Conservation (phyloP, 2,888 invertebrate species). For the Ectemnius continuus region DNA sequence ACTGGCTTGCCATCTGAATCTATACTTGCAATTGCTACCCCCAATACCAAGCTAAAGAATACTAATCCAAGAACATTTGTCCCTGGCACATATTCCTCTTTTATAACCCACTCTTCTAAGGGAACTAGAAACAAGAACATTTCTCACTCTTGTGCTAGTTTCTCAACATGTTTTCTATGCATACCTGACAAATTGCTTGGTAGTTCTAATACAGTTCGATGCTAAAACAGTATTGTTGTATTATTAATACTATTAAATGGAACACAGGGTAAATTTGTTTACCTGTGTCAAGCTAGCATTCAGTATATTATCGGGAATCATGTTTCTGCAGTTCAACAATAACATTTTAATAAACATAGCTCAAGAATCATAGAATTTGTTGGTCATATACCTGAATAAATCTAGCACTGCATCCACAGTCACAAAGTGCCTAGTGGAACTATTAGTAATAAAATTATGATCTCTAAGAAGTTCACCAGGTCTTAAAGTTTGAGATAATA, state of each 20-base stretch:
- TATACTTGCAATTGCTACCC: slow-evolving; percentile 93
- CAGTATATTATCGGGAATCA: slow-evolving; percentile 93
- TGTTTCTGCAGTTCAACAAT: slow-evolving; percentile 79
- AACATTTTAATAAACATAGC: not conserved
- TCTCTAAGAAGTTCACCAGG: slow-evolving; percentile 82
- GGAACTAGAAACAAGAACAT: slow-evolving; percentile 38
- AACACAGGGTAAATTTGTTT: slow-evolving; percentile 28
- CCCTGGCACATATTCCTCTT: slow-evolving; percentile 84
- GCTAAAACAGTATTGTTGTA: slow-evolving; percentile 73
- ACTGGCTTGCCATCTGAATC: slow-evolving; percentile 87
- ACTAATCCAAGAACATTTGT: slow-evolving; percentile 93
- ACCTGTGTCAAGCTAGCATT: slow-evolving; percentile 86
- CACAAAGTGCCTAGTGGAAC: slow-evolving; percentile 82
- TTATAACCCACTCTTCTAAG: slow-evolving; percentile 82
- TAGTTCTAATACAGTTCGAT: slow-evolving; percentile 80
- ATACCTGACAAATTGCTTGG: slow-evolving; percentile 73
- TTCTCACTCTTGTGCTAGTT: not conserved
- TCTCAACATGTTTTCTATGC: not conserved
- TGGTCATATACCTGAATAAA: slow-evolving; percentile 84
- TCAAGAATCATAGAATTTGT: not conserved
- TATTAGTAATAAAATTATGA: slow-evolving; percentile 20
- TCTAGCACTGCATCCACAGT: slow-evolving; percentile 95
- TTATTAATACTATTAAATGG: slow-evolving; percentile 18
- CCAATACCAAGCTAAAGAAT: slow-evolving; percentile 90
- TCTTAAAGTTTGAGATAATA: slow-evolving; percentile 91